These are phyloP conservation scores for Cyrtodaria siliqua DNA, from an alignment of 2,888 invertebrate species.

Conservation along the genomic window DNA sequence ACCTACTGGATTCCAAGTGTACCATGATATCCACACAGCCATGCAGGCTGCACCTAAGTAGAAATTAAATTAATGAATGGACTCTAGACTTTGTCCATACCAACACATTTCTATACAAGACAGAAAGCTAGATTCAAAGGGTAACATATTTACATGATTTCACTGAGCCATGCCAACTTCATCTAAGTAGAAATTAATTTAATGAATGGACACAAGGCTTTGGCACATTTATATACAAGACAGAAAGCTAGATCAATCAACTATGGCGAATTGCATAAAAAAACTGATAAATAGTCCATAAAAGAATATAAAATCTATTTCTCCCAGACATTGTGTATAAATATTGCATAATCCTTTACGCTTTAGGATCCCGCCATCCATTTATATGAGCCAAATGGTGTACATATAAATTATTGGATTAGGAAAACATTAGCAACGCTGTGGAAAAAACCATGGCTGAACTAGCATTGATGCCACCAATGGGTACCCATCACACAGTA, in stretches of 20 bases:
- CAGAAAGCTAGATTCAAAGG: too few species aligned
- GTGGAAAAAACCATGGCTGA: too few species aligned
- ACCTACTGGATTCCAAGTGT: too few species aligned
- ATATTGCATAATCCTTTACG: conserved; percentile 33
- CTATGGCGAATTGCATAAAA: conserved; percentile 4
- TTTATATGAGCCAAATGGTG: conserved; percentile 22
- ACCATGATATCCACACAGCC: too few species aligned
- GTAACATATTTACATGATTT: too few species aligned
- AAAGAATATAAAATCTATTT: conserved; percentile 30
- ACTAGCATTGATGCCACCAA: too few species aligned
- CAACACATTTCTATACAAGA: neutral
- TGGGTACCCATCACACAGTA: too few species aligned
- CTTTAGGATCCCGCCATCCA: conserved; percentile 8
- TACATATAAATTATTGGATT: conserved; percentile 35
- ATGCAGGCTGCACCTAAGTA: too few species aligned
- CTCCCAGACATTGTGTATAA: conserved; percentile 27
- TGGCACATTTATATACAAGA: neutral
- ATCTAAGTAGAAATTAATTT: too few species aligned
- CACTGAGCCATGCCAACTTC: too few species aligned
- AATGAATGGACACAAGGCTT: too few species aligned
- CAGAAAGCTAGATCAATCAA: conserved; percentile 7
- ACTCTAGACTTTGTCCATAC: conserved; percentile 3
- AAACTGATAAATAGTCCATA: conserved; percentile 26
- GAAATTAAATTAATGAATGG: too few species aligned
- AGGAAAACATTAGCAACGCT: conserved; percentile 2